Conservation (phyloP, 2,888 invertebrate genomes). For the Hymenopus coronatus region DNA sequence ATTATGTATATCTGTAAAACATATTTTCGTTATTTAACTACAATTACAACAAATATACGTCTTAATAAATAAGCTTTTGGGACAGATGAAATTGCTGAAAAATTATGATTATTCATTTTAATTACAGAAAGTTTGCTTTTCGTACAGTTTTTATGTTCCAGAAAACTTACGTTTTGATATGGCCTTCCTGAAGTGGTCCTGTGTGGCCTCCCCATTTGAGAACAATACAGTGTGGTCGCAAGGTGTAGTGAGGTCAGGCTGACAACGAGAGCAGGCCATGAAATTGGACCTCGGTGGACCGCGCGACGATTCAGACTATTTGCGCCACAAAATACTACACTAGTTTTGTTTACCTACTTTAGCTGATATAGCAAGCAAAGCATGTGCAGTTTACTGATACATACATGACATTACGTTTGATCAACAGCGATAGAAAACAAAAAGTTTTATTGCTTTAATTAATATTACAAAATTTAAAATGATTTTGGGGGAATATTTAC, state of each 20-base stretch:
- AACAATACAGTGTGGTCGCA: neutral
- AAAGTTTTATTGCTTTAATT: neutral
- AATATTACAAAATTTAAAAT: neutral
- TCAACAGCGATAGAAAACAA: neutral
- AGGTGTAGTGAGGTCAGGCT: conserved; percentile 15
- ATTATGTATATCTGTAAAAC: neutral
- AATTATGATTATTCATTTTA: neutral
- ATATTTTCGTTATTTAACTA: neutral
- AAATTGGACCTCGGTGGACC: conserved; percentile 12
- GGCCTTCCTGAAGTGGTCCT: conserved; percentile 10
- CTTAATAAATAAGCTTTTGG: neutral
- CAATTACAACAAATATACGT: neutral
- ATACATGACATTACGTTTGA: neutral
- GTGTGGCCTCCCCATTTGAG: neutral
- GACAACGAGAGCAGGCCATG: conserved; percentile 13
- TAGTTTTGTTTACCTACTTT: too few relatives aligned
- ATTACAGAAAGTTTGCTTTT: neutral
- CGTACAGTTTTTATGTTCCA: neutral
- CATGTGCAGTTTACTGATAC: neutral
- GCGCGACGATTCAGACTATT: neutral
- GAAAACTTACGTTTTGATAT: conserved; percentile 10
- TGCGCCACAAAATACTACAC: neutral
- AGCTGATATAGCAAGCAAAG: too few relatives aligned
- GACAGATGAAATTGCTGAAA: neutral
- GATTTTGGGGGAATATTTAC: neutral